Conservation (phyloP, 2,797 vertebrate species). For the Manis crassicaudata region DNA sequence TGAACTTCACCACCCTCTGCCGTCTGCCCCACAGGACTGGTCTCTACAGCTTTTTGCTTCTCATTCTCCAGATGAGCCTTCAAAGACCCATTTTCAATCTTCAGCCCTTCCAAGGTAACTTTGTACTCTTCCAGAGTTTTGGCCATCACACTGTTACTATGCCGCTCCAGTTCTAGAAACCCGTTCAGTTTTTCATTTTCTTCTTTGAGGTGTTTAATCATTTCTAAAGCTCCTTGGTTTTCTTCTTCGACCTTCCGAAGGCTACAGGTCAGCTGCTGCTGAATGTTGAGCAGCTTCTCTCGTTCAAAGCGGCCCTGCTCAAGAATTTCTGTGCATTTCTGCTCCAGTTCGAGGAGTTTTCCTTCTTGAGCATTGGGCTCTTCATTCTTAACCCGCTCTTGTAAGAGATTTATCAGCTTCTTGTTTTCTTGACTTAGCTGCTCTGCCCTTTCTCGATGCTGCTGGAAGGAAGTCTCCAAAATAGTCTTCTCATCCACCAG, state of each 20-base stretch:
- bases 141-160: conserved; percentile 79
- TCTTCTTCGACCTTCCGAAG: conserved; percentile 93
- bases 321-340: conserved; percentile 91
- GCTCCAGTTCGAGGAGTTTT: conserved; percentile 92
- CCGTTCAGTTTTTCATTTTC: conserved; percentile 89
- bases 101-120: conserved; percentile 87
- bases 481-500: conserved; percentile 93
- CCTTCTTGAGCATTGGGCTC: conserved; percentile 86
- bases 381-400: conserved; percentile 91
- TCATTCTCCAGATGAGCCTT: conserved; percentile 93
- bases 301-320: conserved; percentile 95
- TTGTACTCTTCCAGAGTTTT: conserved; percentile 89
- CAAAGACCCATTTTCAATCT: conserved; percentile 91
- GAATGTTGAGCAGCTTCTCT: conserved; percentile 96
- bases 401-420: conserved; percentile 88
- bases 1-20: conserved; percentile 89
- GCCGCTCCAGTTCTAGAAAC: conserved; percentile 88
- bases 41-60: conserved; percentile 90
- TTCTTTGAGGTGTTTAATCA: conserved; percentile 88
- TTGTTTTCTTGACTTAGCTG: conserved; percentile 95
- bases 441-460: conserved; percentile 93
- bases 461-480: conserved; percentile 93
- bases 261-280: conserved; percentile 96
- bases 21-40: conserved; percentile 85
- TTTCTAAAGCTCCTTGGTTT: conserved; percentile 90